Base-by-base conservation (phyloP, 2,888 invertebrate genomes). In the Limnephilus rhombicus region DNA sequence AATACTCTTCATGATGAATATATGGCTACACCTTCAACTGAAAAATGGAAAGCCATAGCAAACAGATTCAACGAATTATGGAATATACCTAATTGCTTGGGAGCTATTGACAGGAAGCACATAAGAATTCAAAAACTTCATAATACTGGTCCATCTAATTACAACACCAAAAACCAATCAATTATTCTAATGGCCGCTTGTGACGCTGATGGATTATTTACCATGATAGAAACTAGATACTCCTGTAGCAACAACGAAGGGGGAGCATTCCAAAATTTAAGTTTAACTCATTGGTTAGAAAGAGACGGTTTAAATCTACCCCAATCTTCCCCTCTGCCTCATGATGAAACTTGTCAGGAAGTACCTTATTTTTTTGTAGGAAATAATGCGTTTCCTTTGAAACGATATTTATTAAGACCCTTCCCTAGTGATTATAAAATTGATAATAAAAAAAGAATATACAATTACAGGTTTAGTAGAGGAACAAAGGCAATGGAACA, bases 171-270 rank as follows among this genome's bases (percentile, higher is more conserved):
- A 3, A 94, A 94, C 90, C 94, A 94, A 93, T 94, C 94, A 13
- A 94, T 94, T 86, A 94, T 94, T 41, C 93, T 95, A 92, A 68
- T 94, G 93, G 94, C 93, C 41, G 94, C 94, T 91, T 94, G 94
- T 89, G 94, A 94, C 93, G 94, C 94, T 37, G 94, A 94, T 93
- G 94, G 94, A 24, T 41, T 94, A 31, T 95, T 95, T 93, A 94
- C 94, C 11, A 94, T 94, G 68, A 94, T 94, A 85, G 94, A 94
- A 94, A 91, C 94, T 80, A 94, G 94, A 85, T 94, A 92, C 92
- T 94, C 94, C 92, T 94, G 94, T 34, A 91, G 94, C 93, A 94
- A 94, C 91, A 94, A 94, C 94, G 94, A 95, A 94, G 94, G 94
- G 41, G 94, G 94, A 37, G 94, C 94, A 88, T 94, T 94, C 92